Base-by-base conservation (phyloP, 2,113 vertebrate genomes). In the Eira barbara region DNA sequence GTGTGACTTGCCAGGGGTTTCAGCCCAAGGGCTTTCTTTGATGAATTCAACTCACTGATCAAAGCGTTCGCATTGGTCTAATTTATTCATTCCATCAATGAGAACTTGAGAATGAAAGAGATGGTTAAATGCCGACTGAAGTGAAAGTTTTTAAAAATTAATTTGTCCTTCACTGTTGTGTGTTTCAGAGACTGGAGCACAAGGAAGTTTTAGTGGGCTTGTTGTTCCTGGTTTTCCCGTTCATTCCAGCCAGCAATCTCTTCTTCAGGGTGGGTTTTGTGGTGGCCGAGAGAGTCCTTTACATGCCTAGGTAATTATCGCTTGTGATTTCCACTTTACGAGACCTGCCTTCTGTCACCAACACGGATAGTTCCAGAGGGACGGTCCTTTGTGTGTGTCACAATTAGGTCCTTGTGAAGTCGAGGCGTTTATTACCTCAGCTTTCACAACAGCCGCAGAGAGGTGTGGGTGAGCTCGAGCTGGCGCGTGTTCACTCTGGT, bases 251-350 rank as follows among this genome's bases (percentile, higher is more conserved):
- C 98, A 99, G 99, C 98, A 99, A 99, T 98, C 99, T 99, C 89
- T 99, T 99, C 99, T 99, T 99, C 99, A 99, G 99, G 97, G 99
- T 99, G 98, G 99, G 99, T 93, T 99, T 99, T 98, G 99, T 99
- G 94, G 99, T 99, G 98, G 99, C 99, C 2, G 99, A 99, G 98
- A 99, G 99, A 98, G 99, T 99, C 94, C 99, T 99, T 97, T 99
- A 99, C 99, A 99, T 99, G 99, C 99, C 99, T 57, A 99, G 99
- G 99, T 99, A 99, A 98, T 97, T 98, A 97, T 82, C 86, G 82
- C 79, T 94, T 57, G 47, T 96, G 82, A 96, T 95, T 97, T 97
- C 73, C 69, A 97, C 97, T 95, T 91, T 97, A 91, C 8, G 42
- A 98, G 98, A 95, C 76, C 80, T 88, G 94, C 87, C 42, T 39